Conservation (phyloP, 2,113 vertebrate genomes). For the Prinia subflava region DNA sequence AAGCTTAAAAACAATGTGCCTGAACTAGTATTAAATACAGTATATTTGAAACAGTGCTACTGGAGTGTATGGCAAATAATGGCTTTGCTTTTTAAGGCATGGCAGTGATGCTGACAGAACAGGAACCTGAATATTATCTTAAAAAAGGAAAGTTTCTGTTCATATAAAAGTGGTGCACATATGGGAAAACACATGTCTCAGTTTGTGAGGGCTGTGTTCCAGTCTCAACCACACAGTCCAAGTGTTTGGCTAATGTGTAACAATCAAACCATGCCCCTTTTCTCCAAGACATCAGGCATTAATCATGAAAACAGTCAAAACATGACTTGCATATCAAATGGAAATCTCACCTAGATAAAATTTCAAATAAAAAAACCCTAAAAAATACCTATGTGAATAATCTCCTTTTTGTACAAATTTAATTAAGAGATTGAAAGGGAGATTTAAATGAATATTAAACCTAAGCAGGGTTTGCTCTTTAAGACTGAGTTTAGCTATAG, state of each 20-base stretch:
- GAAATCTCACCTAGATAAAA: not conserved
- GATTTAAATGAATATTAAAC: slow-evolving; percentile 18
- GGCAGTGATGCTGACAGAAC: not conserved
- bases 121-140: not conserved
- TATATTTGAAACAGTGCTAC: not conserved
- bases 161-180: not conserved
- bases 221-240: not conserved
- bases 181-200: not conserved
- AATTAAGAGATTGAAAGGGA: not conserved
- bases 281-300: not conserved
- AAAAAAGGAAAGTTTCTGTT: not conserved
- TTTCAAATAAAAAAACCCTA: not conserved
- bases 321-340: not conserved
- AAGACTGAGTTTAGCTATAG: not conserved
- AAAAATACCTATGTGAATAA: not conserved
- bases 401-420: not conserved
- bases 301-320: not conserved
- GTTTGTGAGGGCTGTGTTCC: not conserved
- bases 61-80: not conserved
- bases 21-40: not conserved
- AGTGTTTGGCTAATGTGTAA: not conserved
- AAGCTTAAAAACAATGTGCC: not conserved
- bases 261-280: slow-evolving; percentile 5
- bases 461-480: not conserved
- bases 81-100: not conserved